Base-by-base conservation (phyloP, 2,888 invertebrate genomes). In the Girardia tigrina region DNA sequence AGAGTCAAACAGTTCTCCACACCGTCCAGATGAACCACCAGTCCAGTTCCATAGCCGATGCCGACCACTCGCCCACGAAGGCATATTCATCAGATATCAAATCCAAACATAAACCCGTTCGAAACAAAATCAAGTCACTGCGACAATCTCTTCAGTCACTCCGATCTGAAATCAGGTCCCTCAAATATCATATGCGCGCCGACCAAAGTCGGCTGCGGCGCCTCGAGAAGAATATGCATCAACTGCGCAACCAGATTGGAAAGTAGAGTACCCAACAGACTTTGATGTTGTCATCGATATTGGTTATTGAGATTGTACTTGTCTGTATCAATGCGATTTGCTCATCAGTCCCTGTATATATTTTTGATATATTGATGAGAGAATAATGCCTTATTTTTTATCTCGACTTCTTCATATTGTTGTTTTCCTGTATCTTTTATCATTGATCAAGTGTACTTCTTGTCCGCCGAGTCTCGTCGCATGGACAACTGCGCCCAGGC, bases 271-370 rank as follows among this genome's bases (percentile, higher is more conserved):
- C n/a, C n/a, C n/a, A n/a, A n/a, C n/a, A n/a, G n/a, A 56, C n/a
- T 8, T 8, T 56, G 56, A 8, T 56, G n/a, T 56, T 56, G 56
- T 20, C 56, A 56, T 6, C n/a, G 2, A 56, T 56, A 56, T 56
- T n/a, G 56, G 56, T 56, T 20, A 20, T 56, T 23, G 56, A 56
- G 56, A 56, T 56, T 56, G 4, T 36, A 20, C 4, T 56, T 56
- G 56, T 56, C 23, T 56, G 56, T 56, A 56, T 56, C 56, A 56
- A 16, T 16, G 56, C n/a, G 56, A 56, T 56, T 56, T 56, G 56
- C 56, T 56, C 56, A 56, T 56, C 56, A 56, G n/a, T 56, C n/a
- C 23, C 56, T 56, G 56, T 56, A 56, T 2, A 56, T 56, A 56
- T 56, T 56, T n/a, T 56, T 56, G 56, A 56, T 56, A 56, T 56